Evolutionary conservation across 2,113 vertebrate species (phyloP).

Genomic region (Corythornis madagascariensis): DNA sequence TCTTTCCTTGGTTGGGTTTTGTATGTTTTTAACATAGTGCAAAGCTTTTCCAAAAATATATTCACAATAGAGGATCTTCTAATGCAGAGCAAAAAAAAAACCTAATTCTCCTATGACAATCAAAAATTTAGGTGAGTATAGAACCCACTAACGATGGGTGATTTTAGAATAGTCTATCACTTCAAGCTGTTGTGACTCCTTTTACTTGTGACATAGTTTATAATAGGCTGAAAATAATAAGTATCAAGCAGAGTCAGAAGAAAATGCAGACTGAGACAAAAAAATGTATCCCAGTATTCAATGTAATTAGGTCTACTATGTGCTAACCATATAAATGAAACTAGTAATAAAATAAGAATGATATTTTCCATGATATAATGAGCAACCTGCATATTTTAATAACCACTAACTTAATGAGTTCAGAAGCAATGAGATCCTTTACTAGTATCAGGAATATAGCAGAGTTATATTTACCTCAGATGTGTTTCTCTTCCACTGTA

Average conservation of each 20-base stretch:
- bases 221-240: slow-evolving; percentile 29
- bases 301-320: background rate
- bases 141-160: background rate
- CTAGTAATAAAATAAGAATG: background rate
- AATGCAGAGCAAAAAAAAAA: slow-evolving; percentile 15
- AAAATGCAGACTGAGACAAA: background rate
- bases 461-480: slow-evolving; percentile 19
- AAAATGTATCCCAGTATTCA: background rate
- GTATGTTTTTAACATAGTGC: background rate
- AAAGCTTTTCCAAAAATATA: background rate
- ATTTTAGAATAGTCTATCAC: background rate
- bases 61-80: background rate
- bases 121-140: background rate
- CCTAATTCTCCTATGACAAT: background rate
- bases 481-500: background rate
- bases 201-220: background rate
- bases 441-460: background rate
- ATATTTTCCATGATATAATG: slow-evolving; percentile 23
- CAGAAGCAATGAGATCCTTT: slow-evolving; percentile 13
- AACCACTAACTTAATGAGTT: slow-evolving; percentile 17
- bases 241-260: background rate
- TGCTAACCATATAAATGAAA: slow-evolving; percentile 15
- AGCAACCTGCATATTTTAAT: slow-evolving; percentile 22
- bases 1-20: background rate
- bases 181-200: background rate